Base-by-base conservation (phyloP, 2,797 vertebrate species). In the Rallus crepitans region DNA sequence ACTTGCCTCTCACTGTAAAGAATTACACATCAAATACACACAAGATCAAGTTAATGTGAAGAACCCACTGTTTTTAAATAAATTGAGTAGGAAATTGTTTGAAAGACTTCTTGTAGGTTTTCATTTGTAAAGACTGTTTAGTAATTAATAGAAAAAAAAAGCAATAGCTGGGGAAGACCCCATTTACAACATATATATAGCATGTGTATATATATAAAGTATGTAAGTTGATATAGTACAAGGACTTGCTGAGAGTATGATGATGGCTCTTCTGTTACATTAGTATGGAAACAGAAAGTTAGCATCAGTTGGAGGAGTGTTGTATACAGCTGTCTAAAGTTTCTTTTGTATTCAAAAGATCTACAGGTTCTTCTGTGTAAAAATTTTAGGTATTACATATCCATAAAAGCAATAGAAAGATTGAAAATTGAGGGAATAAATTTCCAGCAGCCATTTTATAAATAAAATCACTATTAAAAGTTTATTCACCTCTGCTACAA, bases 401-500 rank as follows among this genome's bases (percentile, higher is more conserved):
- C 52, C 85, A 89, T 76, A 88, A 88, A 92, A 94, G 31, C 70
- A 94, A 73, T 2, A 70, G 25, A 92, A 94, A 68, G 61, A 85
- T 24, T 75, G 31, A 16, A 63, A 84, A 90, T 57, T 19, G 18
- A 89, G 96, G 89, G n/a, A 89, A 91, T 61, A 70, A 24, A 93
- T 85, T 90, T 92, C 53, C 75, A 94, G 79, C 71, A 83, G 93
- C 42, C 65, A 91, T 89, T 93, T 96, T 83, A 73, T 56, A 82
- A 83, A 90, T 77, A 87, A 94, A 95, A 95, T 95, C 60, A 40
- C 89, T 94, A 76, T 63, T 82, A 71, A 75, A 92, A 71, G 50
- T 85, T 89, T 94, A 91, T 93, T 92, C 70, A 84, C 14, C 42
- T 84, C 65, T 81, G n/a, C 72, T 86, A 83, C 82, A 89, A 35